These are phyloP conservation scores for Melanotaenia maccullochi DNA, from an alignment of 2,797 vertebrate genomes.

Conservation along the genomic window DNA sequence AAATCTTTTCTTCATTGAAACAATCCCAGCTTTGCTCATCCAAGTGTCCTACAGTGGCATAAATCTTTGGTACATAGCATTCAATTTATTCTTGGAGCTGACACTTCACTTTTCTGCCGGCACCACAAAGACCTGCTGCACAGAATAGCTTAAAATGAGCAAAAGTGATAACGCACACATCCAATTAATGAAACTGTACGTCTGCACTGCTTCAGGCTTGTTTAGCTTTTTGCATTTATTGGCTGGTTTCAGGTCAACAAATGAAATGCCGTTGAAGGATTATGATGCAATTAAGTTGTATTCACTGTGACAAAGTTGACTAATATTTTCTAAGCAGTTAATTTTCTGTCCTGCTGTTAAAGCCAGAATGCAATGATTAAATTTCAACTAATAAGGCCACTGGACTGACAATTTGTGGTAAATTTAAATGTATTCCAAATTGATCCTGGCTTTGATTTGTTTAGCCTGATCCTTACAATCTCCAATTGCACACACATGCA, in stretches of 20 bases:
- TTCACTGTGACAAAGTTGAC: slow-evolving; percentile 55
- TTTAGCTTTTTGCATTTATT: slow-evolving; percentile 43
- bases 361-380: slow-evolving; percentile 52
- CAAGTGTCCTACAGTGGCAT: slow-evolving; percentile 29
- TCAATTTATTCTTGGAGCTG: slow-evolving; percentile 39
- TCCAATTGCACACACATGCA: slow-evolving; percentile 42
- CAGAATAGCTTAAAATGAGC: slow-evolving; percentile 33
- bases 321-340: slow-evolving; percentile 57
- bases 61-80: slow-evolving; percentile 39
- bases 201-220: slow-evolving; percentile 25
- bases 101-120: slow-evolving; percentile 23
- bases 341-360: slow-evolving; percentile 66
- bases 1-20: slow-evolving; percentile 14
- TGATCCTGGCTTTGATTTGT: slow-evolving; percentile 58
- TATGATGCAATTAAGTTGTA: slow-evolving; percentile 51
- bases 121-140: slow-evolving; percentile 26
- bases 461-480: slow-evolving; percentile 57
- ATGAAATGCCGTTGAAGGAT: slow-evolving; percentile 47
- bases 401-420: slow-evolving; percentile 41
- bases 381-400: slow-evolving; percentile 48
- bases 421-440: slow-evolving; percentile 56
- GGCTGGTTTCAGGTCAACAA: slow-evolving; percentile 53
- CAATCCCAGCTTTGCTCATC: slow-evolving; percentile 28
- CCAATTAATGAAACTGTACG: slow-evolving; percentile 29
- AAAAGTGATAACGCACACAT: slow-evolving; percentile 24